Evolutionary conservation across 2,797 vertebrate species (phyloP), one percentile per base, ranked within the genome.

Genomic region (Galaxias olidus): DNA sequence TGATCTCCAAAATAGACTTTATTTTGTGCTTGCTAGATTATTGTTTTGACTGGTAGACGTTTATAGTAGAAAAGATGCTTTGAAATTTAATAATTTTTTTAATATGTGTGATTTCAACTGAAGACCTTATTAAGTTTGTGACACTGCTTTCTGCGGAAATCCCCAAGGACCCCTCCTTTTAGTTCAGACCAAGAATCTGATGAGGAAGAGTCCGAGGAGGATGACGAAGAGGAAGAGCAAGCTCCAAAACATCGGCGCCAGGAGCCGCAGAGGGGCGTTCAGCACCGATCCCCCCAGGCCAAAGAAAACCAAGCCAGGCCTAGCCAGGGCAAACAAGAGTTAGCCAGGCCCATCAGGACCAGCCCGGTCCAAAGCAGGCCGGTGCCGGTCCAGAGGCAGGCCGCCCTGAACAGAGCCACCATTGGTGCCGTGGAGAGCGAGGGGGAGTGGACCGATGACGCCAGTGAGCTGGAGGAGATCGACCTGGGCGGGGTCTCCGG

Each of bases 381-480:
- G 0, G 59, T 10, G n/a, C n/a, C n/a, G n/a, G n/a, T n/a, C n/a
- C n/a, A n/a, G n/a, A n/a, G n/a, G n/a, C n/a, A n/a, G 1, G 59
- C 67, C 4, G 58, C 18, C 0, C 56, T 64, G 9, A 72, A 59
- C 30, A 77, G 64, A 68, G 82, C 75, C 0, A n/a, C 65, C 0
- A 66, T 75, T 15, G 66, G 64, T 4, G 73, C 75, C 30, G 12
- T 72, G 18, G 84, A 86, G 49, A 89, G 84, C 1, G 81, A 86
- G 10, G 81, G 77, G 0, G 87, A 88, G 0, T 90, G 85, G 88
- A 88, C 87, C 0, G 89, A 90, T 0, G 79, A 84, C 72, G n/a
- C n/a, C n/a, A 91, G 91, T 6, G 90, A 91, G 79, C 77, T 92
- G 72, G 81, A 87, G 60, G 90, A 93, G 83, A 86, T 91, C 20